Base-by-base conservation (phyloP, 2,797 vertebrate genomes). In the Naso thynnoides region DNA sequence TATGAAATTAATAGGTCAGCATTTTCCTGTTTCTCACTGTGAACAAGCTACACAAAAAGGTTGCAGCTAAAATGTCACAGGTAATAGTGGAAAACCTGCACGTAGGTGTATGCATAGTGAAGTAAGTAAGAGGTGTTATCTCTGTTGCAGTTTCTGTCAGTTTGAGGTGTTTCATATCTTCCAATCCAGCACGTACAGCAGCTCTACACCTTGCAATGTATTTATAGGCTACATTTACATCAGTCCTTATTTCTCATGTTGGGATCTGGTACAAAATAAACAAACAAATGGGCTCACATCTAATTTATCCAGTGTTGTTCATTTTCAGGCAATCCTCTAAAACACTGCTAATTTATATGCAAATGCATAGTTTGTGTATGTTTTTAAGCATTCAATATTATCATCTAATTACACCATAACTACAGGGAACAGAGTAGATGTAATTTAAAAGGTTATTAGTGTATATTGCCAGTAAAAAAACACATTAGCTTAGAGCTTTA, bases 401-500 rank as follows among this genome's bases (percentile, higher is more conserved):
- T 16, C 0, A 59, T 62, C 55, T 86, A 70, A 91, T 88, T 85
- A 76, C 62, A 73, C 70, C 61, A 77, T 70, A 57, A 70, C 82
- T 55, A 52, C 39, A 73, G 33, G 13, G 44, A 74, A 65, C 75
- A 52, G 19, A 6, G 31, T 61, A 52, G 71, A 59, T 76, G 53
- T 85, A 80, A 86, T 83, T 79, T 77, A 74, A 87, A 71, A 84
- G 71, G 65, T 84, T 81, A 86, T 84, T 86, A 81, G 70, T 73
- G 61, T 83, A 82, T 76, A 89, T 80, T 82, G 81, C 57, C 70
- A 55, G 78, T 78, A 64, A 79, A 84, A 38, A 84, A 82, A 39
- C 65, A 86, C 79, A 85, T 85, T 83, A 76, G 73, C 73, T 62
- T 53, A 83, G 78, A 64, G 55, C 68, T 78, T 86, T 87, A 91